Conservation (phyloP, 53 echinoderm and acorn worm species). For the Arbacia lixula region DNA sequence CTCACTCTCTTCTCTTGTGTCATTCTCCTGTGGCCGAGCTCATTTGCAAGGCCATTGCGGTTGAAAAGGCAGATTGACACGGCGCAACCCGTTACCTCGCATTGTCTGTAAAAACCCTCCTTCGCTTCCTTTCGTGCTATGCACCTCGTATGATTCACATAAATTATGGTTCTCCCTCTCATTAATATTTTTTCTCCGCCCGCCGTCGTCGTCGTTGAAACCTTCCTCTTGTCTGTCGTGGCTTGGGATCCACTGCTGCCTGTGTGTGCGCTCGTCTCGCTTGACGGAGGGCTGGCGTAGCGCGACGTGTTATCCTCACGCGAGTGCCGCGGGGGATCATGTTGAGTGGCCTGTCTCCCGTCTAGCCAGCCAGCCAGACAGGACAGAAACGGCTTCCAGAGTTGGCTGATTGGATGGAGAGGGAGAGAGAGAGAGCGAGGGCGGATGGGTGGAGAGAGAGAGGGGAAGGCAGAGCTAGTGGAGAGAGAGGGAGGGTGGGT, state of each 20-base stretch:
- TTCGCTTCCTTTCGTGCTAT: too few relatives aligned
- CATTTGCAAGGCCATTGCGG: too few relatives aligned
- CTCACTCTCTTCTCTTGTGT: too few relatives aligned
- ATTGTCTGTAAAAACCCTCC: too few relatives aligned
- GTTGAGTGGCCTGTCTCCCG: conserved; percentile 35
- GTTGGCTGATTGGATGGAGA: conserved; percentile 1
- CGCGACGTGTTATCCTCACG: conserved; percentile 32
- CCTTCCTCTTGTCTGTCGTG: too few relatives aligned
- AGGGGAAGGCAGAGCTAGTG: not conserved
- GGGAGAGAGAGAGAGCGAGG: not conserved
- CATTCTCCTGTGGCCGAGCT: too few relatives aligned
- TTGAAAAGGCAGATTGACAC: too few relatives aligned
- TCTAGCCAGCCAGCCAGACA: conserved; percentile 1
- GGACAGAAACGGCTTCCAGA: conserved; percentile 24
- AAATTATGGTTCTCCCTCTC: not conserved
- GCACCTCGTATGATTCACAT: too few relatives aligned
- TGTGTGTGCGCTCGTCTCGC: too few relatives aligned
- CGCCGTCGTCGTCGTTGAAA: conserved; percentile 4
- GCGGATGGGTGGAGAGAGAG: not conserved
- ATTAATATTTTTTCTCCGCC: not conserved
- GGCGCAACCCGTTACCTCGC: too few relatives aligned
- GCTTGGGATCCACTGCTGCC: too few relatives aligned
- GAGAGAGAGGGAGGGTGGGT: not conserved
- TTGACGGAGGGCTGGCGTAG: conserved; percentile 16
- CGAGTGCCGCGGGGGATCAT: conserved; percentile 30